phyloP scores from a whole-genome alignment of 2,113 vertebrate genomes.

The Coracopsis vasa region DNA sequence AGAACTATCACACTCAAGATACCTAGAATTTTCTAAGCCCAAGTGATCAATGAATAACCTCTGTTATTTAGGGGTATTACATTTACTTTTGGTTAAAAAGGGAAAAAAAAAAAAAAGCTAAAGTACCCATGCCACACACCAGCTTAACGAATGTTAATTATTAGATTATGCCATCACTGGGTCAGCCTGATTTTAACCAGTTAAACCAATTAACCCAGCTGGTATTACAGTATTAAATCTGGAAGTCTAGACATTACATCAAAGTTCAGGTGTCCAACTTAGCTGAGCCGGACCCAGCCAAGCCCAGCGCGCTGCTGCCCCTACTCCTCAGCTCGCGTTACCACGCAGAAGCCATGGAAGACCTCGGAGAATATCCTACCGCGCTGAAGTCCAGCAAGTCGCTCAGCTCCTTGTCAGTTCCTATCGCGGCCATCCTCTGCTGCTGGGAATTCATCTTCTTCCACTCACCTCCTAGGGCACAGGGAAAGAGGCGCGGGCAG shows the following conservation, averaged over 20 bases:
- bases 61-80: rapidly evolving
- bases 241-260: conserved; percentile 76
- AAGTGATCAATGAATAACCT: not conserved
- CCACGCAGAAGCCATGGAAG: conserved; percentile 9
- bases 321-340: not conserved
- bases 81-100: not conserved
- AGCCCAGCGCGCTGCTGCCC: conserved; percentile 22
- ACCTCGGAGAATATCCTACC: conserved; percentile 77
- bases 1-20: not conserved
- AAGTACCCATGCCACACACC: not conserved
- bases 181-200: conserved; percentile 62
- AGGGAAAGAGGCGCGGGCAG: conserved; percentile 30
- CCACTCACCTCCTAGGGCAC: conserved; percentile 81
- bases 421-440: conserved; percentile 98
- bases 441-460: conserved; percentile 95
- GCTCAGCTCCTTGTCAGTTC: conserved; percentile 99
- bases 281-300: conserved; percentile 24
- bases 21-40: not conserved
- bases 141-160: conserved; percentile 46
- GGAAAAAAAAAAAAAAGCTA: rapidly evolving
- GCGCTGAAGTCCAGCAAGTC: conserved; percentile 99
- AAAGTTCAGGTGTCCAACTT: conserved; percentile 76
- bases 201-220: conserved; percentile 72
- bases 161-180: conserved; percentile 48
- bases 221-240: conserved; percentile 69